phyloP scores from a whole-genome alignment of 2,113 vertebrate genomes.

The Phalacrocorax brasilianus region DNA sequence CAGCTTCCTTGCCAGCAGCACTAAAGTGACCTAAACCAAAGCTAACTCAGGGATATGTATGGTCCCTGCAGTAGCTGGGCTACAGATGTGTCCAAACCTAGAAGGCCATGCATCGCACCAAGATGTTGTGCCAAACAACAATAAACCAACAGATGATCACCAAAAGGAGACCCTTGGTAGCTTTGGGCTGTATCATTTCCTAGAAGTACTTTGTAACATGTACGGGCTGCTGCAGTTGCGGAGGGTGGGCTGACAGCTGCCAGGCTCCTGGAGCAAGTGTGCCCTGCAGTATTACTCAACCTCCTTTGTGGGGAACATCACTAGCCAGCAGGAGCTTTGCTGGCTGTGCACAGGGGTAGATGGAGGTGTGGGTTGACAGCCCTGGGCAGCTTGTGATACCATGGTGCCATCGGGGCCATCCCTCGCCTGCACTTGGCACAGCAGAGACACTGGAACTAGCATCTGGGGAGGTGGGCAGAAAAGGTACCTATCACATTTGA shows the following conservation, averaged over 20 bases:
- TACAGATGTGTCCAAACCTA: neutral
- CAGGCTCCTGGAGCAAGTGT: neutral
- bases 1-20: neutral
- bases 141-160: neutral
- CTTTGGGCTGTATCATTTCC: neutral
- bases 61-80: neutral
- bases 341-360: rapidly evolving
- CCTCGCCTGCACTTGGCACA: neutral
- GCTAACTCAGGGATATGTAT: neutral
- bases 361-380: neutral
- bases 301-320: neutral
- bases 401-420: no score
- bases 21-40: neutral
- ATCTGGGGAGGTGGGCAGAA: neutral
- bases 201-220: neutral
- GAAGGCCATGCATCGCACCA: rapidly evolving
- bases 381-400: no score
- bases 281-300: neutral
- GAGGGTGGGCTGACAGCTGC: neutral
- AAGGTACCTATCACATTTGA: rapidly evolving
- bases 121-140: neutral
- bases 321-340: neutral
- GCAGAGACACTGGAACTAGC: neutral
- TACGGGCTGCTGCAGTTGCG: neutral
- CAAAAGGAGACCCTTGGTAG: neutral